Base-by-base conservation (phyloP, 2,888 invertebrate genomes). In the Drosophila longiperda region DNA sequence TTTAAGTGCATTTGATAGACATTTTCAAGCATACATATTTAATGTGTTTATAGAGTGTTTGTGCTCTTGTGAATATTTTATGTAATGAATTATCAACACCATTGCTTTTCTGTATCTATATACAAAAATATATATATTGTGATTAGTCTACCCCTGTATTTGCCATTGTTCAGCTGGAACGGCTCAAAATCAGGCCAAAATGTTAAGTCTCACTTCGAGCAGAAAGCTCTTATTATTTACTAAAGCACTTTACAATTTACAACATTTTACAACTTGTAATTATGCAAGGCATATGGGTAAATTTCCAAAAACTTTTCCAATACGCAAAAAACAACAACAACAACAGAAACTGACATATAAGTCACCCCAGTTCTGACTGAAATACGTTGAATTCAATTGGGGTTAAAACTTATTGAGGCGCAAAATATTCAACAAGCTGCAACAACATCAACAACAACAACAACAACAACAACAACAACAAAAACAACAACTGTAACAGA, bases 191-290 rank as follows among this genome's bases (percentile, higher is more conserved):
- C 65, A 72, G 82, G 68, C 58, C 83, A 81, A 83, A 77, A 66
- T 71, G 52, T 65, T 65, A 53, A 67, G 66, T 57, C 60, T 6
- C 58, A 53, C 49, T 77, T 69, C 29, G 65, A 53, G 55, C 50
- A 26, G 42, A 48, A 60, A 34, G 59, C 69, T 57, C 73, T 88
- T 72, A 86, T 84, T 78, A 88, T 78, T 84, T 80, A 88, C 86
- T 83, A 59, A 88, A 75, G 77, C 75, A 75, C 86, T 88, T 73
- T 53, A 63, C 60, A 88, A 85, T 87, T 86, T 86, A 75, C 89
- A 71, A 65, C 72, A 79, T 62, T 74, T 53, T 54, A 69, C 60
- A 75, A 64, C 32, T 66, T 70, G 64, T 83, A 86, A 88, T 88
- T 85, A 88, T 78, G 78, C 87, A 50, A 26, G 83, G 81, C 89